Percentiles rank a stretch among this genome's conserved stretches.
Evolutionary conservation across 2,888 invertebrate genomes (phyloP).

Genomic region (Clistopyga incitator): DNA sequence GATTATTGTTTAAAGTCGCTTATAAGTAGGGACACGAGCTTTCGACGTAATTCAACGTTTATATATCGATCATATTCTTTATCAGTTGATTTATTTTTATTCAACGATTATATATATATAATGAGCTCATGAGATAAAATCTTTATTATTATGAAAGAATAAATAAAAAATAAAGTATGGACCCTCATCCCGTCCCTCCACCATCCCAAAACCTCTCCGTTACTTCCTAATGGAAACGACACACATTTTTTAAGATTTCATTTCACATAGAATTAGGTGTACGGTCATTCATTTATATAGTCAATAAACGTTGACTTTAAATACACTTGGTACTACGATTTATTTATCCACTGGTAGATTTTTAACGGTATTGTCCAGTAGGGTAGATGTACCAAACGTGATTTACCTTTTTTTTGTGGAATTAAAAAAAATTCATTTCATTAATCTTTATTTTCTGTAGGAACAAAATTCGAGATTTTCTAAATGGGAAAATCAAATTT

Average conservation of each 20-base stretch:
- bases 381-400: not conserved
- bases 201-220: slow-evolving; percentile 80
- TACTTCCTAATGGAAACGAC: slow-evolving; percentile 46
- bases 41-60: slow-evolving; percentile 76
- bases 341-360: slow-evolving; percentile 37
- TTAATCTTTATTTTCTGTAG: too few species aligned
- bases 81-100: slow-evolving; percentile 75
- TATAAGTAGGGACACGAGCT: slow-evolving; percentile 73
- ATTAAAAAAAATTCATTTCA: not conserved
- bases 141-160: slow-evolving; percentile 50
- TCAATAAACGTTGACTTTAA: slow-evolving; percentile 61
- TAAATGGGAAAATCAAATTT: too few species aligned
- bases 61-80: slow-evolving; percentile 83
- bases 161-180: slow-evolving; percentile 70
- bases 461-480: too few species aligned
- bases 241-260: slow-evolving; percentile 38
- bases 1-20: slow-evolving; percentile 75
- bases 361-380: not conserved
- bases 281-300: slow-evolving; percentile 50
- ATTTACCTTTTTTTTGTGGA: not conserved
- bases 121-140: not conserved
- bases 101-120: slow-evolving; percentile 62
- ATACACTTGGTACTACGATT: slow-evolving; percentile 38
- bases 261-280: slow-evolving; percentile 54
- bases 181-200: slow-evolving; percentile 78